Base-by-base conservation (phyloP, 2,888 invertebrate species). In the Aphidius colemani region DNA sequence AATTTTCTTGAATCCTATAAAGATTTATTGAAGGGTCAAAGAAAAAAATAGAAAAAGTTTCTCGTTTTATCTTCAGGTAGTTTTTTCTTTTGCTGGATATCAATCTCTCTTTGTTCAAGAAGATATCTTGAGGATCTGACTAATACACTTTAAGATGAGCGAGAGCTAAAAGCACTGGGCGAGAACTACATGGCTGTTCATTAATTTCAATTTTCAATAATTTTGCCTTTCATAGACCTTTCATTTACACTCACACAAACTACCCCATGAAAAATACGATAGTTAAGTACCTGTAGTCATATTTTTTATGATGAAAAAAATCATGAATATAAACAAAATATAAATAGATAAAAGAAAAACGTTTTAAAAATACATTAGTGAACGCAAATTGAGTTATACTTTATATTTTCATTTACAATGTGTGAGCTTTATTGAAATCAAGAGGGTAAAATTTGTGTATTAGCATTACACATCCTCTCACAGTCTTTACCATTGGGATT, bases 201-300 rank as follows among this genome's bases (percentile, higher is more conserved):
- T 81, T 81, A 81, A 81, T 81, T 81, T 81, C 81, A 80, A 80
- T 81, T 81, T 81, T 79, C 76, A 79, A 75, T 74, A 77, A 78
- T 80, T 80, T 77, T 78, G 76, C 79, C 75, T 77, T 72, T 73
- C 71, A 72, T 72, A 2, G 1, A 18, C 13, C 13, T 5, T 30
- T 30, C 30, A 30, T 30, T 30, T 30, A 30, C 5, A 30, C 5
- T 30, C 30, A 30, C 30, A 30, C 5, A 30, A 30, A 30, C 2
- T 30, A 30, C 5, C 5, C 30, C 5, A 30, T 30, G 3, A 30
- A 30, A 30, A 5, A 30, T 30, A 30, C 2, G 30, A 5, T 30
- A 30, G 3, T 30, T 30, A 30, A 30, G 5, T 5, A 30, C 5
- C 30, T 5, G 4, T 3, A 30, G 30, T 30, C 5, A 30, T 30